Percentiles rank a stretch among this genome's conserved stretches.
phyloP scores from a whole-genome alignment of 2,113 vertebrate species.

The Bubo scandiacus region DNA sequence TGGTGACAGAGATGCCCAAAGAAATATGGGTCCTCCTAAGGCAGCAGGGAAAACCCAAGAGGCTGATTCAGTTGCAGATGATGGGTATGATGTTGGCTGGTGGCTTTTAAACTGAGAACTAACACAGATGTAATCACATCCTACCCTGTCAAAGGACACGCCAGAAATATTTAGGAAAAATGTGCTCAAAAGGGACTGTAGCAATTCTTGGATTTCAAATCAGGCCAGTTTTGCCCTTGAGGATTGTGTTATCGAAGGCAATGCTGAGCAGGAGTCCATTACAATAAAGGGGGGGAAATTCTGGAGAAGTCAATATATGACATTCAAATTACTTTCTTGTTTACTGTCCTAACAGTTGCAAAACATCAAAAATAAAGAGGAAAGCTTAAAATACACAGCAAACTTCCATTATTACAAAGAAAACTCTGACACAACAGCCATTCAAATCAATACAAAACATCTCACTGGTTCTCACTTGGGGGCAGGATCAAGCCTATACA shows the following conservation, averaged over 20 bases:
- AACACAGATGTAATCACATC: background rate
- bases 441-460: background rate
- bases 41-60: background rate
- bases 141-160: background rate
- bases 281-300: background rate
- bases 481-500: background rate
- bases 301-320: background rate
- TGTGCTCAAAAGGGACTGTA: background rate
- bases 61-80: background rate
- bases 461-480: background rate
- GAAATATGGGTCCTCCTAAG: background rate
- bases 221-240: background rate
- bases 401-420: background rate
- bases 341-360: background rate
- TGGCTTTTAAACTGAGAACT: background rate
- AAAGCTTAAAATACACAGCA: background rate
- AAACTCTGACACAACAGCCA: background rate
- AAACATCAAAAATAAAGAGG: background rate
- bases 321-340: background rate
- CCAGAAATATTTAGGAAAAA: background rate
- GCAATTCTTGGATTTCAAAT: background rate
- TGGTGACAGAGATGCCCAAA: background rate
- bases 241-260: background rate
- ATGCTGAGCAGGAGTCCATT: background rate
- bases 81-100: background rate